Evolutionary conservation across 2,113 vertebrate species (phyloP).

Genomic region (Solea senegalensis): DNA sequence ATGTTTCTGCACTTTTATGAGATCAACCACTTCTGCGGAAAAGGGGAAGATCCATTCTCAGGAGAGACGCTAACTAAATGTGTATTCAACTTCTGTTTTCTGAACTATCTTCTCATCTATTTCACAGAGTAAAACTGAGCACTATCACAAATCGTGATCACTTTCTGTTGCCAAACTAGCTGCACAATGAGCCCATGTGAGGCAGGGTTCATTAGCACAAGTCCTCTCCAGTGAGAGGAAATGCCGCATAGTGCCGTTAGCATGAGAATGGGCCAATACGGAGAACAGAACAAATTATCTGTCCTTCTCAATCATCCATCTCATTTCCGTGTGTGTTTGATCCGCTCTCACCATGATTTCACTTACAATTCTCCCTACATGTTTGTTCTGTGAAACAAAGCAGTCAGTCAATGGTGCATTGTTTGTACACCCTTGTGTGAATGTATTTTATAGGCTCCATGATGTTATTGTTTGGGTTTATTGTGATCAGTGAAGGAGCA

Average conservation of each 20-base stretch:
- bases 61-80: constrained; percentile 18
- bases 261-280: constrained; percentile 61
- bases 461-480: constrained; percentile 71
- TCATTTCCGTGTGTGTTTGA: constrained; percentile 54
- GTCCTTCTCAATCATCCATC: constrained; percentile 43
- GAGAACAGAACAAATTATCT: constrained; percentile 55
- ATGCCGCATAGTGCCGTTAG: constrained; percentile 34
- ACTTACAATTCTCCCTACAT: constrained; percentile 61
- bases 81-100: constrained; percentile 28
- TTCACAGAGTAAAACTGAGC: constrained; percentile 43
- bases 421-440: constrained; percentile 50
- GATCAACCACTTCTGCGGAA: constrained; percentile 47
- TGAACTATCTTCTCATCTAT: constrained; percentile 59
- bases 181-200: constrained; percentile 44
- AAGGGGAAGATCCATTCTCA: constrained; percentile 23
- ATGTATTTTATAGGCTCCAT: constrained; percentile 50
- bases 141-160: constrained; percentile 59
- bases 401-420: constrained; percentile 68
- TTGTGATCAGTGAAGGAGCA: constrained; percentile 67
- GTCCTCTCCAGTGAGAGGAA: constrained; percentile 59
- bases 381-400: constrained; percentile 75
- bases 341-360: constrained; percentile 66
- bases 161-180: constrained; percentile 49
- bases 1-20: constrained; percentile 36
- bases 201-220: constrained; percentile 49